Evolutionary conservation across 2,113 vertebrate species (phyloP).

Genomic region (Aptenodytes forsteri): DNA sequence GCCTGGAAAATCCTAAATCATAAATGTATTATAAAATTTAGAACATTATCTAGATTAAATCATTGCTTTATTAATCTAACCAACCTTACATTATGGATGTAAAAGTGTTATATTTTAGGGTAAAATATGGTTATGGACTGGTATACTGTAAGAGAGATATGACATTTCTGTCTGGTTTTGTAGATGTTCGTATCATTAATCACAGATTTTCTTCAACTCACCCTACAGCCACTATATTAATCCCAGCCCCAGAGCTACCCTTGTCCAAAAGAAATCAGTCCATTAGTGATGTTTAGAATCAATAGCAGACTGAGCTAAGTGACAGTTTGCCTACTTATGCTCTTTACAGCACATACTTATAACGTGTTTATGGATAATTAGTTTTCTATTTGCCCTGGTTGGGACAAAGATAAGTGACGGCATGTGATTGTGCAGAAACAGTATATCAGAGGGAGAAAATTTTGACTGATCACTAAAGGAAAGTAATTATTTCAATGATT

Average conservation of each 20-base stretch:
- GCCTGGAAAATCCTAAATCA: neutral
- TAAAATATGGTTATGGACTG: neutral
- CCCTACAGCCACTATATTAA: neutral
- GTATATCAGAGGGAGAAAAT: neutral
- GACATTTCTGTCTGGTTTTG: neutral
- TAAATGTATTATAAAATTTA: neutral
- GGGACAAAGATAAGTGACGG: neutral
- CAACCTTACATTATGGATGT: neutral
- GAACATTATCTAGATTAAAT: neutral
- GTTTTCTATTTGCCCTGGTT: neutral
- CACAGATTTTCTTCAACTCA: neutral
- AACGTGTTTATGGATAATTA: neutral
- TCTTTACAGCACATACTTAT: neutral
- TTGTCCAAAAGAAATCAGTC: neutral
- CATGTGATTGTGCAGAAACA: neutral
- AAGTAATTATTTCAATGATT: neutral
- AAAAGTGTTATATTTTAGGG: neutral
- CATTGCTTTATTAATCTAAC: neutral
- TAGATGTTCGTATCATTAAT: neutral
- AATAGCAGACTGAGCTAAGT: neutral
- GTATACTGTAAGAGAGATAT: neutral
- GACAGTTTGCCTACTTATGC: neutral
- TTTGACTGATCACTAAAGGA: neutral
- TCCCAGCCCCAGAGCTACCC: neutral
- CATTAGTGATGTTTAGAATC: neutral